Conservation (phyloP, 92 coral and sea anemone genomes). For the Palythoa heliodiscus region DNA sequence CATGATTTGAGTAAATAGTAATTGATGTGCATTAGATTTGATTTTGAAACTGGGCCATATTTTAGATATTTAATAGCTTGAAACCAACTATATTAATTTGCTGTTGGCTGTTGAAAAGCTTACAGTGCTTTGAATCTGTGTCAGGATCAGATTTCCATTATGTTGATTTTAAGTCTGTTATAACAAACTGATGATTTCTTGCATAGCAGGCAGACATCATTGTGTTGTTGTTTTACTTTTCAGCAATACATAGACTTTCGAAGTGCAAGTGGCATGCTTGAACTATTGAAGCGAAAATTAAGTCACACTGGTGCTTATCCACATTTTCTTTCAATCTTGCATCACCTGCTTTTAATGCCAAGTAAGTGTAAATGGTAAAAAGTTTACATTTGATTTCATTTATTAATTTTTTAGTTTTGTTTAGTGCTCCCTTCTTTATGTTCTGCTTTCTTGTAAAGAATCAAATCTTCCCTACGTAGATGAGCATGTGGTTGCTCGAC, state of each 20-base stretch:
- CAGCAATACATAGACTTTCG: conserved; percentile 95
- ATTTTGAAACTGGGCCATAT: no score
- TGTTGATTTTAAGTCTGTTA: no score
- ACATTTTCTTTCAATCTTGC: conserved; percentile 88
- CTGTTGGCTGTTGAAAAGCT: no score
- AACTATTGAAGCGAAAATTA: conserved; percentile 81
- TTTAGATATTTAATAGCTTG: no score
- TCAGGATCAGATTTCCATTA: no score
- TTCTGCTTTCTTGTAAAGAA: conserved; percentile 4
- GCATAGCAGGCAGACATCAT: neutral
- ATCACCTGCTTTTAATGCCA: conserved; percentile 87
- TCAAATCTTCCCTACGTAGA: conserved; percentile 56
- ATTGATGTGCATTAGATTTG: no score
- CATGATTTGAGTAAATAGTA: no score
- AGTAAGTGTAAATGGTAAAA: conserved; percentile 60
- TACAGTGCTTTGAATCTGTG: no score
- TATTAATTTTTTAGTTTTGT: neutral
- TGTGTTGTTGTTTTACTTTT: neutral
- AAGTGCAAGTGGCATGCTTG: conserved; percentile 95
- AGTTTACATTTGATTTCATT: neutral
- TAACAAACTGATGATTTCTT: neutral
- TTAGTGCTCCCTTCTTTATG: neutral
- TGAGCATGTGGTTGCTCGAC: conserved; percentile 87
- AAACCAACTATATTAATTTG: no score
- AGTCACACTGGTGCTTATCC: conserved; percentile 93